Percentiles rank a stretch among this genome's conserved stretches.
Conservation (phyloP, 2,888 invertebrate species). For the Nowickia ferox region DNA sequence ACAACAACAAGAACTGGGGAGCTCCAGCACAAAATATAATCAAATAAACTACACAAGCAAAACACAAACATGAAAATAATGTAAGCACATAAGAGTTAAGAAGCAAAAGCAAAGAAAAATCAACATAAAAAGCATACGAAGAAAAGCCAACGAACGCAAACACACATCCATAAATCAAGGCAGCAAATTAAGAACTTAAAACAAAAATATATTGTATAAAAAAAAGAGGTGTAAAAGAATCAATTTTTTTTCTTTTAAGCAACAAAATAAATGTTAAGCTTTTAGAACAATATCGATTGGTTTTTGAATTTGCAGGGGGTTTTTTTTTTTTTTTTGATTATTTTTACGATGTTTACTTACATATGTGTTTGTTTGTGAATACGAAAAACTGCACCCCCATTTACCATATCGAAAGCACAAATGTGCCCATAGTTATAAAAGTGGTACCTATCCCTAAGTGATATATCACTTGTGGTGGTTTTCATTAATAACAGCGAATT, state of each 20-base stretch:
- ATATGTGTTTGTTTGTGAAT: constrained; percentile 38
- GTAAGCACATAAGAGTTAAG: constrained; percentile 73
- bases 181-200: constrained; percentile 18
- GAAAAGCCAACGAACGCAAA: constrained; percentile 68
- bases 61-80: constrained; percentile 69
- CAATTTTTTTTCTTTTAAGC: constrained; percentile 28
- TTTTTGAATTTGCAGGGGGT: neutral
- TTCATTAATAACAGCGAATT: no score
- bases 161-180: constrained; percentile 22
- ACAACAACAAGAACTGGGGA: constrained; percentile 68
- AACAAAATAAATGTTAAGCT: neutral
- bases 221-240: constrained; percentile 45
- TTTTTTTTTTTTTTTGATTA: neutral
- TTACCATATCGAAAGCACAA: constrained; percentile 50
- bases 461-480: no score
- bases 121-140: constrained; percentile 51
- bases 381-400: constrained; percentile 46
- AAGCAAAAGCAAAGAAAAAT: constrained; percentile 54
- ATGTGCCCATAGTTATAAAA: neutral
- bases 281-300: neutral
- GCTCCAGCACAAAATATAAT: constrained; percentile 50
- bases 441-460: no score
- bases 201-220: constrained; percentile 9
- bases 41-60: constrained; percentile 59
- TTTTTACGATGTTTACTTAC: neutral